Evolutionary conservation across 2,797 vertebrate species (phyloP), one percentile per base, ranked within the genome.

Genomic region (Falco cherrug): DNA sequence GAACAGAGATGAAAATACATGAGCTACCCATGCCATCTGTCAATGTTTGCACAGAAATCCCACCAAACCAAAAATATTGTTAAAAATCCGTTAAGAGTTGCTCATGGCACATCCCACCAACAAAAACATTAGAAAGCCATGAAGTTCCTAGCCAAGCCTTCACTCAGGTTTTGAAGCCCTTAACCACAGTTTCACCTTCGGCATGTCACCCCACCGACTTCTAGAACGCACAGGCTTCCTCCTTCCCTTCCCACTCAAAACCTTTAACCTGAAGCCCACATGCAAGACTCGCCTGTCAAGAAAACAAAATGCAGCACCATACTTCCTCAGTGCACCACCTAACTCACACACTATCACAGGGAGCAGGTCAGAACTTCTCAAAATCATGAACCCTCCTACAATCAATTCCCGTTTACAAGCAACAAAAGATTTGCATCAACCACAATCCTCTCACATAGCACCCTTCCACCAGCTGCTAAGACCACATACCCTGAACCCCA

Each of bases 1-100:
- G 43, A 95, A 70, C 9, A 60, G 81, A 94, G 81, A 95, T 80
- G 90, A 96, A 91, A 97, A 93, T 64, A 96, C 77, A 80, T 57
- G 53, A 95, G 74, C 41, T 80, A 91, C 65, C 68, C 83, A 73
- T 78, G 79, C 90, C 91, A 96, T 91, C 95, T 97, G 95, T 73
- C 95, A 91, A 6, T 91, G 91, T 90, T 96, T 96, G 91, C 59
- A 90, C 25, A 91, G 82, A 95, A 93, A 93, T 78, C 76, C 89
- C 93, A 96, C 57, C 90, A 94, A 95, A 92, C 63, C 81, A 90
- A 94, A 95, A 92, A 90, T 89, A 95, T 64, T 95, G 86, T 87
- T 94, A 80, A 77, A 93, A 93, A 95, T 87, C 56, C 57, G 2
- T 71, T 93, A 3, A 3, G 89, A 97, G 91, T 93, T 95, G 64